Percentiles rank a stretch among this genome's conserved stretches.
Evolutionary conservation across 2,797 vertebrate genomes (phyloP).

Genomic region (Morelia viridis): DNA sequence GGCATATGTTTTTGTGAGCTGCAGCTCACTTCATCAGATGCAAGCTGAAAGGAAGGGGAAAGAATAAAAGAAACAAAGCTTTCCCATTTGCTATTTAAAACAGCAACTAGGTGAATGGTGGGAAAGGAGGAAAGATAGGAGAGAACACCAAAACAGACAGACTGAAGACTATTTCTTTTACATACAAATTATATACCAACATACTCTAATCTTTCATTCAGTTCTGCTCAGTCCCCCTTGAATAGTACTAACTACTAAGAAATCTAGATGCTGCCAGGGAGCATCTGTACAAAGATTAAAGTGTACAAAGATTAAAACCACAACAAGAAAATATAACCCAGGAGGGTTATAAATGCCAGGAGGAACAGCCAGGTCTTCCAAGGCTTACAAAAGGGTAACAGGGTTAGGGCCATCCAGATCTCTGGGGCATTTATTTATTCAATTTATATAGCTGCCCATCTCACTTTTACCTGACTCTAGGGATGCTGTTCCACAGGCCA

Average conservation of each 20-base stretch:
- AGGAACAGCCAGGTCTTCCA: not conserved
- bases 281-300: too few relatives aligned
- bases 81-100: not conserved
- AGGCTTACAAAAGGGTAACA: not conserved
- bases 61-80: not conserved
- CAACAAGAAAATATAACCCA: not conserved
- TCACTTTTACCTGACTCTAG: not conserved
- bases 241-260: not conserved
- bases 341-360: not conserved
- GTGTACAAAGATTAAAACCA: not conserved
- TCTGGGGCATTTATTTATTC: not conserved
- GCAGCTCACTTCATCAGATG: not conserved
- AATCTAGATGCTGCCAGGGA: not conserved
- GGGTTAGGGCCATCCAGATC: not conserved
- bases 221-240: not conserved
- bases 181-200: not conserved
- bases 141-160: not conserved
- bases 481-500: not conserved
- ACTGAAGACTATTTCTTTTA: not conserved
- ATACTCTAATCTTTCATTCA: not conserved
- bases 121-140: not conserved
- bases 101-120: not conserved
- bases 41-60: not conserved
- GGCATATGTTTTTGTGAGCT: not conserved
- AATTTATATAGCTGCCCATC: not conserved